phyloP scores from a whole-genome alignment of 2,113 vertebrate genomes.

The Gallinago jamesoni region DNA sequence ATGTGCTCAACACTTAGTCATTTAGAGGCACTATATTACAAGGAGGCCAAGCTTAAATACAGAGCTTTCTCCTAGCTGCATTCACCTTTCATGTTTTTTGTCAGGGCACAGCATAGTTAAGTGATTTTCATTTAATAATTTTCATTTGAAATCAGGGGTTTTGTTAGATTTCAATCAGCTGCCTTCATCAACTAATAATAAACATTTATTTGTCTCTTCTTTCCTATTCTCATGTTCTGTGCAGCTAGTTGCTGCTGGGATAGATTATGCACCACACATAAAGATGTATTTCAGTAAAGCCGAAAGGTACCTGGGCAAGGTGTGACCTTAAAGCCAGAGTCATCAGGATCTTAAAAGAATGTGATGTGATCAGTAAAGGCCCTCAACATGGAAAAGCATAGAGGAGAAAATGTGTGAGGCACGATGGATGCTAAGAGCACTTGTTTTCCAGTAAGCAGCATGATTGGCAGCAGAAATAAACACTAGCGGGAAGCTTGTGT shows the following conservation, averaged over 20 bases:
- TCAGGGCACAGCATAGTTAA: not conserved
- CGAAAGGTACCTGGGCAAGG: not conserved
- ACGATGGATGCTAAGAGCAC: not conserved
- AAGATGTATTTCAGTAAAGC: not conserved
- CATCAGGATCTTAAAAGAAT: not conserved
- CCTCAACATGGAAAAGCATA: not conserved
- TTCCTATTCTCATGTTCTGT: not conserved
- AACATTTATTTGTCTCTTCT: not conserved
- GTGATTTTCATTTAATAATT: not conserved
- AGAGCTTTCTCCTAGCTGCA: not conserved
- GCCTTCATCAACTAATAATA: not conserved
- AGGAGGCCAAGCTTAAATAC: not conserved
- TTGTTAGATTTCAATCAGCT: not conserved
- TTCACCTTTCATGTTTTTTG: not conserved
- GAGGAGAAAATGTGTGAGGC: not conserved
- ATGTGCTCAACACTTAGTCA: not conserved
- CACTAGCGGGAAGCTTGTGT: slow-evolving; percentile 58
- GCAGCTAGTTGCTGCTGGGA: not conserved
- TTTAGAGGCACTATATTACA: not conserved
- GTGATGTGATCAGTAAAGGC: not conserved
- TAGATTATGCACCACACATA: accelerated
- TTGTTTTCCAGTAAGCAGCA: slow-evolving; percentile 65
- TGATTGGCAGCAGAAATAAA: slow-evolving; percentile 74
- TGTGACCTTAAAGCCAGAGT: not conserved
- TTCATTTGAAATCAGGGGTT: not conserved